Base-by-base conservation (phyloP, 2,797 vertebrate species). In the Streptopelia turtur region DNA sequence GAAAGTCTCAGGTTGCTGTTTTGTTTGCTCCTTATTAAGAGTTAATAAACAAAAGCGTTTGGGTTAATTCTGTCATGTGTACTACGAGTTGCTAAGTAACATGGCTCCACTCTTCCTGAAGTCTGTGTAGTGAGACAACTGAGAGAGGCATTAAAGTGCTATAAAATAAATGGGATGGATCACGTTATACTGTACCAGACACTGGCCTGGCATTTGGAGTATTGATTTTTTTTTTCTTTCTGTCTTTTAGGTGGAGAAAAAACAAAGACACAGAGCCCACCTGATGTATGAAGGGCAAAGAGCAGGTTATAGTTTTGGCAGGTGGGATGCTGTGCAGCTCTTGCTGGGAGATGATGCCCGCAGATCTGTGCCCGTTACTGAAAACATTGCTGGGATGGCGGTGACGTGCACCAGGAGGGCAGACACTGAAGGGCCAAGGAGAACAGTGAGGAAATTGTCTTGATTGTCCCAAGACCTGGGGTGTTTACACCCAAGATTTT, bases 51-150 rank as follows among this genome's bases (percentile, higher is more conserved):
- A 96, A 96, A 97, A 91, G 17, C 86, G 80, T 96, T 96, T 90
- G 95, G 87, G 93, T 95, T 97, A 97, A 97, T 97, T 97, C 95
- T 95, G 95, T 96, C 93, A 13, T 97, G 95, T 97, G 94, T 97
- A 95, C 93, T 84, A 56, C 0, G 18, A 90, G 97, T 97, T 97
- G 96, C 97, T 97, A 97, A 95, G 97, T 95, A 94, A 97, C 97
- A 63, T 9, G 96, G 96, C 96, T 97, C 95, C 96, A 52, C 86
- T 92, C 93, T 83, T 94, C 93, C 96, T 94, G 78, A 95, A 90
- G 90, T 77, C 95, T 95, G 72, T 74, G 55, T 71, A 93, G 90
- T 47, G 83, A 96, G 93, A 97, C 91, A 77, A 96, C 91, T 70
- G 70, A 94, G 84, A 90, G 82, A 93, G 68, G 61, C 87, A 91